These are phyloP conservation scores for Sylvilagus floridanus DNA, from an alignment of 2,797 vertebrate genomes.

Conservation along the genomic window DNA sequence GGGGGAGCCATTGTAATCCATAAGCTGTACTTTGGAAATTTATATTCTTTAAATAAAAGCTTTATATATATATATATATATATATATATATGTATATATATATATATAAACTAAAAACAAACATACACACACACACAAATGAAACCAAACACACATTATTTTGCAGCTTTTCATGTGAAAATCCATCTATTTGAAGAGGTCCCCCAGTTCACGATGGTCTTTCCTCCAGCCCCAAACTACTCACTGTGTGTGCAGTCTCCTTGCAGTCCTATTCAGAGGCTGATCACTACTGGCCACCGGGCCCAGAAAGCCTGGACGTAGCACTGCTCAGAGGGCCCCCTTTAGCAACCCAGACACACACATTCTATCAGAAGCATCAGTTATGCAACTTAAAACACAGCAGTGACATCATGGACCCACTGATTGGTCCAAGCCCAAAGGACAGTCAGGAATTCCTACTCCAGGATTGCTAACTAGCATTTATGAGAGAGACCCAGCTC, in stretches of 20 bases:
- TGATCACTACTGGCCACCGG: background rate
- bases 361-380: background rate
- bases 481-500: background rate
- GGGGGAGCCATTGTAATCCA: too few relatives aligned
- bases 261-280: background rate
- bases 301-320: background rate
- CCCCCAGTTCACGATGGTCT: background rate
- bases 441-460: background rate
- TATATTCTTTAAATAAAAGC: too few relatives aligned
- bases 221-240: background rate
- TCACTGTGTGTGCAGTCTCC: background rate
- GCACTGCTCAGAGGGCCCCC: background rate
- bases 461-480: background rate
- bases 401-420: background rate
- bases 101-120: too few relatives aligned
- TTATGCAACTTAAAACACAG: background rate
- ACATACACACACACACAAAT: background rate
- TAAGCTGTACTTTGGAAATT: too few relatives aligned
- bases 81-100: too few relatives aligned
- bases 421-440: background rate
- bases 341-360: background rate
- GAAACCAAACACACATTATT: background rate
- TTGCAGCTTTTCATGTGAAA: background rate
- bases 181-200: conserved; percentile 4
- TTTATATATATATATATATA: too few relatives aligned